Percentiles rank a stretch among this genome's conserved stretches.
These are phyloP conservation scores for Tinea trinotella DNA, from an alignment of 2,888 invertebrate species.

Conservation along the genomic window DNA sequence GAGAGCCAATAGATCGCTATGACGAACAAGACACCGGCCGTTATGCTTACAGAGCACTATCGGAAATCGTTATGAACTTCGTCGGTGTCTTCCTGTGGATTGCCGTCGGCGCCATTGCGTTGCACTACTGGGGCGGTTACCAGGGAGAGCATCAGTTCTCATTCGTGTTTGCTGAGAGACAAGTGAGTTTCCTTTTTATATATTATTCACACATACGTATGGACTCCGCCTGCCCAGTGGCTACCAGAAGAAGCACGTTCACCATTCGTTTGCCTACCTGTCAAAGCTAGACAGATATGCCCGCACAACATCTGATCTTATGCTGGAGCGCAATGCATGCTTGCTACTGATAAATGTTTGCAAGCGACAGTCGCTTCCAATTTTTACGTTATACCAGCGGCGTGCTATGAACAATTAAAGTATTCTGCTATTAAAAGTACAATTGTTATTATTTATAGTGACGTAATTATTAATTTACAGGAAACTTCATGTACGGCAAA, in stretches of 20 bases:
- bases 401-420: no score
- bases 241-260: not conserved
- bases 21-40: not conserved
- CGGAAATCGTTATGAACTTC: slow-evolving; percentile 90
- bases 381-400: no score
- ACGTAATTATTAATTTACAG: no score
- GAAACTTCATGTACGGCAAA: no score
- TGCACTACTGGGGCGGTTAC: slow-evolving; percentile 93
- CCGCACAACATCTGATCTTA: no score
- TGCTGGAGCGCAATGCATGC: no score
- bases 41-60: slow-evolving; percentile 73
- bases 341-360: no score
- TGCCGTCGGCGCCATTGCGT: slow-evolving; percentile 87
- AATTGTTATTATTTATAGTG: no score
- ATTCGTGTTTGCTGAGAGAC: slow-evolving; percentile 81
- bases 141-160: slow-evolving; percentile 84
- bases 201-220: no score
- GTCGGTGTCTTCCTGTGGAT: slow-evolving; percentile 88
- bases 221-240: no score
- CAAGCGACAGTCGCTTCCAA: no score
- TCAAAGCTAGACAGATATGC: not conserved
- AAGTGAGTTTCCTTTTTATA: slow-evolving; percentile 49
- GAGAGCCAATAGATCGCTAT: not conserved
- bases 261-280: not conserved
- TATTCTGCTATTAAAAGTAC: no score